These are phyloP conservation scores for Scomber colias DNA, from an alignment of 2,113 vertebrate genomes.

Conservation along the genomic window DNA sequence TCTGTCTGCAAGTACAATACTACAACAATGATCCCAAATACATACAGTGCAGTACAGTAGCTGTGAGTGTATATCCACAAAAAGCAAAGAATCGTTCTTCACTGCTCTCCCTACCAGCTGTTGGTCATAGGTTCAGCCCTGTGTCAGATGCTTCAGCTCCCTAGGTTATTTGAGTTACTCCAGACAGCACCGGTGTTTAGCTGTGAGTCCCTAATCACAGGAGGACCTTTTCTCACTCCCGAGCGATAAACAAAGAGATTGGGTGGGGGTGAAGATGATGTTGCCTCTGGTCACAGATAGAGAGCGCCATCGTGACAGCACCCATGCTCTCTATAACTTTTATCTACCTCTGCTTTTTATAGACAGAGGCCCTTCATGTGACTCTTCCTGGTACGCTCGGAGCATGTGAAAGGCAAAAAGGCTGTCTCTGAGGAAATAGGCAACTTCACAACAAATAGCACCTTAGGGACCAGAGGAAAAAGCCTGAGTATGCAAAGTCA, in stretches of 20 bases:
- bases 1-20: background rate
- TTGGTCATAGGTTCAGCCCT: constrained; percentile 72
- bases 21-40: background rate
- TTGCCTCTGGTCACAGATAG: constrained; percentile 78
- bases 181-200: constrained; percentile 45
- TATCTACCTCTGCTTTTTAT: constrained; percentile 80
- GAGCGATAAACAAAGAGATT: constrained; percentile 66
- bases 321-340: constrained; percentile 75
- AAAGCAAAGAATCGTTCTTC: constrained; percentile 34
- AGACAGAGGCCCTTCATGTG: constrained; percentile 80
- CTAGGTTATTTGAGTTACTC: constrained; percentile 63
- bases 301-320: constrained; percentile 81
- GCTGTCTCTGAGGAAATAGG: constrained; percentile 61
- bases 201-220: constrained; percentile 59
- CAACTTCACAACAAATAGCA: constrained; percentile 55
- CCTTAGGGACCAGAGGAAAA: constrained; percentile 38
- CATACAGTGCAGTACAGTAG: constrained; percentile 6
- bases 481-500: constrained; percentile 51
- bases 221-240: constrained; percentile 58
- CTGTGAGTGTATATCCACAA: constrained; percentile 9
- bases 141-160: constrained; percentile 76
- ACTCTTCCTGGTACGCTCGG: constrained; percentile 70
- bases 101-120: constrained; percentile 43
- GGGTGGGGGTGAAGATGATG: constrained; percentile 50
- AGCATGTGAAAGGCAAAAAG: constrained; percentile 80